phyloP scores from a whole-genome alignment of 2,888 invertebrate species.

The Agrilus mali region DNA sequence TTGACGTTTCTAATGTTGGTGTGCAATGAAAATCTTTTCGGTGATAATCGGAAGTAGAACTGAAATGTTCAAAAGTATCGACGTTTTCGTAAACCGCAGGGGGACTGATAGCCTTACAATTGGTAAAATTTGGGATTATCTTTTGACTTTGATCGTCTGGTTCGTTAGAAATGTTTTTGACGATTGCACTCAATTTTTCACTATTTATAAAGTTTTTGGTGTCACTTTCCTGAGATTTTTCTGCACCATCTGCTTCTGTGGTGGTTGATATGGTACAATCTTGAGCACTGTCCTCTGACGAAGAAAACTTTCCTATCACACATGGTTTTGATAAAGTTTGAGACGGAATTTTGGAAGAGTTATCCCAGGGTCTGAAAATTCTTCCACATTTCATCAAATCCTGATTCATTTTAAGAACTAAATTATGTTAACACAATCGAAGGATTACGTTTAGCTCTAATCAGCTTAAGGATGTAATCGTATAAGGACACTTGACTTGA shows the following conservation, averaged over 20 bases:
- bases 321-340: too few relatives aligned
- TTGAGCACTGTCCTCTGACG: constrained; percentile 31
- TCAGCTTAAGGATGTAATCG: constrained; percentile 3
- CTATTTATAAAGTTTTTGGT: constrained; percentile 1
- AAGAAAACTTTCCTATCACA: constrained; percentile 20
- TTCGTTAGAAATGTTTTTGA: background rate
- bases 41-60: too few relatives aligned
- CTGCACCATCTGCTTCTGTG: constrained; percentile 24
- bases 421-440: too few relatives aligned
- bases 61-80: too few relatives aligned
- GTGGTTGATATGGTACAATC: constrained; percentile 47
- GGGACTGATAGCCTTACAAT: too few relatives aligned
- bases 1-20: background rate
- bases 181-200: background rate
- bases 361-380: constrained; percentile 23
- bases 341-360: background rate
- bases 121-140: too few relatives aligned
- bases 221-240: background rate
- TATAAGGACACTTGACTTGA: constrained; percentile 21
- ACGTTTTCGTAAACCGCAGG: too few relatives aligned
- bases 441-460: too few relatives aligned
- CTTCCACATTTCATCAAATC: constrained; percentile 10
- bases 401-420: background rate
- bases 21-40: background rate
- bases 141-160: background rate